Evolutionary conservation across 2,888 invertebrate species (phyloP).

Genomic region (Philonicus albiceps): DNA sequence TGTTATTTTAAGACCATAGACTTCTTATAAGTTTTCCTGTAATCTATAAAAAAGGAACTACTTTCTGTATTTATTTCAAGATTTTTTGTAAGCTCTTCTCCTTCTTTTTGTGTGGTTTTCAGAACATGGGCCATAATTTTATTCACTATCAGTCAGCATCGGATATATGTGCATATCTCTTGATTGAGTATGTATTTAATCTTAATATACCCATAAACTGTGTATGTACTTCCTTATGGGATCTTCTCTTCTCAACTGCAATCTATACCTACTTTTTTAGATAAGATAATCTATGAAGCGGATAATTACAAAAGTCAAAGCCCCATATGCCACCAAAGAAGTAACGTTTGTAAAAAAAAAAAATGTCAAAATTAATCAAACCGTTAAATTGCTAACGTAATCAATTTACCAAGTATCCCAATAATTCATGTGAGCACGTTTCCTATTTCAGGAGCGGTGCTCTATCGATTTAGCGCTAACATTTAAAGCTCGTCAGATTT

Average conservation of each 20-base stretch:
- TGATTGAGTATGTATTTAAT: too few relatives aligned
- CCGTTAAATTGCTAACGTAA: neutral
- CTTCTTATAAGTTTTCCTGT: too few relatives aligned
- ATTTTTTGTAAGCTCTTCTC: too few relatives aligned
- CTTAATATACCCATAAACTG: neutral
- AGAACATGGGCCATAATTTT: too few relatives aligned
- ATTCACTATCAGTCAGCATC: too few relatives aligned
- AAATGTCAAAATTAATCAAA: neutral
- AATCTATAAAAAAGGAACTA: too few relatives aligned
- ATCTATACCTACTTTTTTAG: neutral
- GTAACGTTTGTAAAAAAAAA: neutral
- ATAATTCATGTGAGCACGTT: neutral
- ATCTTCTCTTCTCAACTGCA: neutral
- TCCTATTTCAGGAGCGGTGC: neutral
- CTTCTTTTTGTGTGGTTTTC: too few relatives aligned
- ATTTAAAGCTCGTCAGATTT: neutral
- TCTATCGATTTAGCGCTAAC: neutral
- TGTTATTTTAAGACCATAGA: too few relatives aligned
- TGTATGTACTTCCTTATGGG: neutral
- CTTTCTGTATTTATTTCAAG: too few relatives aligned
- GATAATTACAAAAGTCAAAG: neutral
- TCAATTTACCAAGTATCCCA: neutral
- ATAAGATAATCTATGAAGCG: neutral
- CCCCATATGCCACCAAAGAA: neutral
- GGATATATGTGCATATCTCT: too few relatives aligned